A percentile compares a stretch with the other conserved stretches of the same genome.
phyloP scores from a whole-genome alignment of 2,797 vertebrate species.

The Tachyglossus aculeatus region DNA sequence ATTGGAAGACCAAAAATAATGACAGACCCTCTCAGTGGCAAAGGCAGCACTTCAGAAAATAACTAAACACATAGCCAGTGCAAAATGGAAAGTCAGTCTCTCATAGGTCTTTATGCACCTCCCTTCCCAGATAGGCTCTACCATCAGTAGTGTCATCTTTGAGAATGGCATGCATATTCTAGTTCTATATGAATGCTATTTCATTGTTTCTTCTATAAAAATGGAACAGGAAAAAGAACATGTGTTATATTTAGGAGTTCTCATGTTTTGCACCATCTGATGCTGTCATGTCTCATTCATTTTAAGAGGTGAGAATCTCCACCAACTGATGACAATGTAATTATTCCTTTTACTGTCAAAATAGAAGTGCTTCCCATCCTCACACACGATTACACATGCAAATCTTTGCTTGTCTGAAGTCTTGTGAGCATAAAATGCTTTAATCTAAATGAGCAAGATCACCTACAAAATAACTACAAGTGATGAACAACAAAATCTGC shows the following conservation, averaged over 20 bases:
- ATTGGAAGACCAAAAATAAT: too few relatives aligned
- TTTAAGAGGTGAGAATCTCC: constrained; percentile 58
- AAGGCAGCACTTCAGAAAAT: too few relatives aligned
- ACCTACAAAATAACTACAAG: constrained; percentile 13
- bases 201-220: too few relatives aligned
- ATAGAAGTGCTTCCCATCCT: constrained; percentile 55
- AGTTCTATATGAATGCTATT: constrained; percentile 25
- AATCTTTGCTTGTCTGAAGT: constrained; percentile 46
- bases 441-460: constrained; percentile 26
- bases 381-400: constrained; percentile 44
- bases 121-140: too few relatives aligned
- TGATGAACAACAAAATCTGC: constrained; percentile 14
- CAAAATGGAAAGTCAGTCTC: too few relatives aligned
- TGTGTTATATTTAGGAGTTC: constrained; percentile 56
- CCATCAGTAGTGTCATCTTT: too few relatives aligned
- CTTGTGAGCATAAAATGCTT: neutral
- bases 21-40: too few relatives aligned
- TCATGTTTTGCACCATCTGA: constrained; percentile 63
- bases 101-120: too few relatives aligned
- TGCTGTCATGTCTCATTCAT: constrained; percentile 60
- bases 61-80: too few relatives aligned
- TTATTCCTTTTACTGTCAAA: constrained; percentile 59
- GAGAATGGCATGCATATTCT: too few relatives aligned
- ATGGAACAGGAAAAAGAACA: constrained; percentile 43
- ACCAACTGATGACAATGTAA: constrained; percentile 66